These are phyloP conservation scores for Erpornis zantholeuca DNA, from an alignment of 2,113 vertebrate species.

Conservation along the genomic window DNA sequence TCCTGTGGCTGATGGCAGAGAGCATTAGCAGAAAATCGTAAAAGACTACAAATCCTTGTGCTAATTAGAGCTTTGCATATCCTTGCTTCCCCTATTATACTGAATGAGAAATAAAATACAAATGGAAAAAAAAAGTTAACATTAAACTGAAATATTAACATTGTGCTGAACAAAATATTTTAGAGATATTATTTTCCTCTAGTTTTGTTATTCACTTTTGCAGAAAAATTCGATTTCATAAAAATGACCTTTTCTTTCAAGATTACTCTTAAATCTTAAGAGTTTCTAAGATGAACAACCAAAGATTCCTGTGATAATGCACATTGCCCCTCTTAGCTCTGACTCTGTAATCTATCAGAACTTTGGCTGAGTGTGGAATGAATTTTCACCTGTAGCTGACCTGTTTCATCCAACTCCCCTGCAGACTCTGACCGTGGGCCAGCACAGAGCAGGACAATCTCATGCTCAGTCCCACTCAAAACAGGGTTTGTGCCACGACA, in stretches of 20 bases:
- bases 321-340: not conserved
- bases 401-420: not conserved
- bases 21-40: slow-evolving; percentile 16
- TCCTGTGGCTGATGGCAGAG: slow-evolving; percentile 26
- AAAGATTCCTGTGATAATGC: not conserved
- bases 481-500: accelerated
- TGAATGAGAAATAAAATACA: slow-evolving; percentile 11
- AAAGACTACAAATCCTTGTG: slow-evolving; percentile 22
- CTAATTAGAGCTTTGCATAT: slow-evolving; percentile 48
- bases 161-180: not conserved
- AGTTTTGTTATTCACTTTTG: not conserved
- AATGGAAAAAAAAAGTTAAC: not conserved
- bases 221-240: not conserved
- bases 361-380: not conserved
- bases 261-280: not conserved
- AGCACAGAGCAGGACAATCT: not conserved
- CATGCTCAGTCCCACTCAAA: not conserved
- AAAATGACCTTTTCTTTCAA: not conserved
- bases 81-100: not conserved
- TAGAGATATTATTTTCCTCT: not conserved
- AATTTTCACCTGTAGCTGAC: not conserved
- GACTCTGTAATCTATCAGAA: not conserved
- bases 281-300: not conserved
- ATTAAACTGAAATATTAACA: not conserved
- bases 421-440: not conserved